Evolutionary conservation across 1,140 invertebrate genomes (phyloP).

Genomic region (Drosophila pseudoobscura): DNA sequence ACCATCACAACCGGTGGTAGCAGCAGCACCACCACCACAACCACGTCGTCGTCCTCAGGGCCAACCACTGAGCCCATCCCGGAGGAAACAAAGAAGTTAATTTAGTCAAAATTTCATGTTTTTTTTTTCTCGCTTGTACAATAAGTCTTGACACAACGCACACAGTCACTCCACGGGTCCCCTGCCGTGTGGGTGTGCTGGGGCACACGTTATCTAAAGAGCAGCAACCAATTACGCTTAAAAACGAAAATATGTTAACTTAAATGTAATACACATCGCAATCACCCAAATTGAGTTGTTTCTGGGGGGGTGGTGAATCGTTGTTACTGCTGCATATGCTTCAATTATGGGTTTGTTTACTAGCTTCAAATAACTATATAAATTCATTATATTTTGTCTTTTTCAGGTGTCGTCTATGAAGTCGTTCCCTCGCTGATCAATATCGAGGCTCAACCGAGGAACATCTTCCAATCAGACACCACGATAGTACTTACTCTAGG

Average conservation of each 20-base stretch:
- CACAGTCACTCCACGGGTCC: not conserved
- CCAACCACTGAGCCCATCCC: not conserved
- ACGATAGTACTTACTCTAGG: too few relatives aligned
- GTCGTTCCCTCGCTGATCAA: too few relatives aligned
- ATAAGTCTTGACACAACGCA: constrained; percentile 9
- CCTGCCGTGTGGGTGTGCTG: not conserved
- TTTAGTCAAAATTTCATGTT: constrained; percentile 28
- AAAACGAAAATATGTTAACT: constrained; percentile 7
- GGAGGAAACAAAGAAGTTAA: constrained; percentile 50
- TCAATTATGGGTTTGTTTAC: too few relatives aligned
- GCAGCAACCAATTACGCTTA: constrained; percentile 39
- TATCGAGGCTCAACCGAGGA: too few relatives aligned
- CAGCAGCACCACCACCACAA: not conserved
- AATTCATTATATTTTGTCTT: too few relatives aligned
- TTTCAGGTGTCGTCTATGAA: too few relatives aligned
- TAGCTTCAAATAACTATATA: too few relatives aligned
- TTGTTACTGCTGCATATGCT: too few relatives aligned
- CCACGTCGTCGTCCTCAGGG: not conserved
- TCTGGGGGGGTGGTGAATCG: too few relatives aligned
- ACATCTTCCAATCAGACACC: too few relatives aligned
- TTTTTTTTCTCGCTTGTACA: constrained; percentile 17
- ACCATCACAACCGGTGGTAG: not conserved
- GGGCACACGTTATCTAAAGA: constrained; percentile 6
- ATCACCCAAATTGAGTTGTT: not conserved
- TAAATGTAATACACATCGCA: constrained; percentile 11